Conservation (phyloP, 1,140 invertebrate species). For the Leptinotarsa lineolata region DNA sequence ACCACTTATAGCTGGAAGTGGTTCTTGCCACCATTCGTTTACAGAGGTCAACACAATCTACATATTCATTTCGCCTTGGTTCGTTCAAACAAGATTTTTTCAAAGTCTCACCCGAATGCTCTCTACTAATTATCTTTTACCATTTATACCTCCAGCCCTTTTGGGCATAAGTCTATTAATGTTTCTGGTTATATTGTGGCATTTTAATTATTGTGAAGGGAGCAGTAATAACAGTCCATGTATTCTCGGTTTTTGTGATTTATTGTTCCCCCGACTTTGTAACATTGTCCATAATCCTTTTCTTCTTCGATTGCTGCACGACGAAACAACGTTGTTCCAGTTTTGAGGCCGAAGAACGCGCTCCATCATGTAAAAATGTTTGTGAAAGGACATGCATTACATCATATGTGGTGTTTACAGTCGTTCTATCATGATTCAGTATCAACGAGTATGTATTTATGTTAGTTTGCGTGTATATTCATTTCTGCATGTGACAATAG, state of each 20-base stretch:
- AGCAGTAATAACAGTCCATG: conserved; percentile 31
- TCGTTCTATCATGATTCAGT: conserved; percentile 18
- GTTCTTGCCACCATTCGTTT: conserved; percentile 7
- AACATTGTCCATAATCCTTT: conserved; percentile 25
- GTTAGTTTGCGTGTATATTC: too few species aligned
- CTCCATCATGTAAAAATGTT: not conserved
- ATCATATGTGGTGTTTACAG: conserved; percentile 19
- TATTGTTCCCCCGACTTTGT: conserved; percentile 30
- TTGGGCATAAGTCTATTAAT: conserved; percentile 26
- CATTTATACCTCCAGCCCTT: conserved; percentile 8
- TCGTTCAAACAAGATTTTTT: conserved; percentile 17
- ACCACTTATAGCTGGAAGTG: not conserved
- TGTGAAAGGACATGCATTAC: conserved; percentile 20
- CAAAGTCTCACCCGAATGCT: conserved; percentile 15
- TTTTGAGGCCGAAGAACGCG: not conserved
- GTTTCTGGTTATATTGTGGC: conserved; percentile 28
- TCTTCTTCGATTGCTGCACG: conserved; percentile 11
- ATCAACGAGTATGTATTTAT: not conserved
- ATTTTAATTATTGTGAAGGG: conserved; percentile 34
- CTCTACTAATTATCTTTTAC: conserved; percentile 13
- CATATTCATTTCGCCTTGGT: conserved; percentile 10
- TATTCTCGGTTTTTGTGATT: conserved; percentile 34
- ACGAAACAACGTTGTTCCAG: not conserved
- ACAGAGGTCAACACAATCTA: conserved; percentile 16
- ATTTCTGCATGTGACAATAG: too few species aligned